Evolutionary conservation across 2,888 invertebrate genomes (phyloP), one percentile per base, ranked within the genome.

Genomic region (Trachelus iudaicus): DNA sequence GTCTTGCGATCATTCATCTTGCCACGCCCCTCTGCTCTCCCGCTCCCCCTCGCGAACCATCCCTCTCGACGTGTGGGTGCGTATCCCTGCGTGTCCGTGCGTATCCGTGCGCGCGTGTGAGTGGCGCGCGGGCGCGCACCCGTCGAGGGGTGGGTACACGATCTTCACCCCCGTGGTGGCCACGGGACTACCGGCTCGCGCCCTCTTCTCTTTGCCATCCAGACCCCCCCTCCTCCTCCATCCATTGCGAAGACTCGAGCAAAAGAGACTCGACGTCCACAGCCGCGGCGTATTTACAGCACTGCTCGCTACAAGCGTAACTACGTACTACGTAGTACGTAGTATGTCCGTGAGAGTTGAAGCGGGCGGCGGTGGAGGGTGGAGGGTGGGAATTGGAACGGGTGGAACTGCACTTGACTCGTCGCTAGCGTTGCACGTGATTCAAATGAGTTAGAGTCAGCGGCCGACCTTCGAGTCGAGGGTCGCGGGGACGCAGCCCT

Each of bases 1-100:
- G 90, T 91, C 91, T 91, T 91, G 90, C 90, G 90, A 91, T 91
- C 91, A 91, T 91, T 91, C 91, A 91, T 91, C 91, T 91, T 90
- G 91, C 91, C 91, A 91, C 91, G 91, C 91, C 91, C 91, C 91
- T 91, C 88, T 89, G 87, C 87, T 89, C 89, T 88, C 89, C 88
- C 87, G 87, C 83, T 73, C n/a, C 69, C 35, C 37, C 40, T 73
- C 56, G 33, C 78, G 34, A 69, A 34, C 34, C 82, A 82, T 84
- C 83, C 77, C 86, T 78, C 77, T 78, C 76, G 69, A 34, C 34
- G 73, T 15, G 71, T n/a, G 71, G 23, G 11, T 69, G 15, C n/a
- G 69, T 37, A 4, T 13, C 35, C 69, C 6, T 13, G 69, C n/a
- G 69, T 15, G 1, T 12, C 30, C 23, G 31, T 33, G 69, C 69